A percentile compares a stretch with the other conserved stretches of the same genome.
phyloP scores from a whole-genome alignment of 2,888 invertebrate genomes.

The Tachystola acroxantha region DNA sequence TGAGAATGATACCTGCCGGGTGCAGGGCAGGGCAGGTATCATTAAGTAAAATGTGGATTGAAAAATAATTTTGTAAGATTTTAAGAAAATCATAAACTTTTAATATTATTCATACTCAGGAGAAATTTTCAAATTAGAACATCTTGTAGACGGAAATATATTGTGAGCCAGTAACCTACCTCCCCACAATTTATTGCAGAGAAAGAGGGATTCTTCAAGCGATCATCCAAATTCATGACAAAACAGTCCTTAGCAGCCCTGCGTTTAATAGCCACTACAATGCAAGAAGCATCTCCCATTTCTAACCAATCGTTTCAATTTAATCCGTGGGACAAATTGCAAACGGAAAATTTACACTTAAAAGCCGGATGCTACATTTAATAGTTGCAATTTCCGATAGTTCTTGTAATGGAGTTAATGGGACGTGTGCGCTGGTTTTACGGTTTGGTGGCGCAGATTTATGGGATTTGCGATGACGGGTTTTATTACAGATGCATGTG shows the following conservation, averaged over 20 bases:
- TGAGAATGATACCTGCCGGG: no score
- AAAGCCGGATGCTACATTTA: constrained; percentile 69
- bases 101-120: no score
- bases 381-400: constrained; percentile 70
- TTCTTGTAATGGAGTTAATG: constrained; percentile 52
- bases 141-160: no score
- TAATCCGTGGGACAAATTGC: constrained; percentile 57
- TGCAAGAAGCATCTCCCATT: constrained; percentile 22
- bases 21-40: no score
- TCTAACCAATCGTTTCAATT: constrained; percentile 8
- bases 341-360: constrained; percentile 75
- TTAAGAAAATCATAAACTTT: no score
- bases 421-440: constrained; percentile 43
- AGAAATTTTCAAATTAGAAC: no score
- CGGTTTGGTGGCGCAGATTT: constrained; percentile 35
- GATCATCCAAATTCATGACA: constrained; percentile 27
- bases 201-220: constrained; percentile 17
- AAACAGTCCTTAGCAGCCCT: constrained; percentile 11
- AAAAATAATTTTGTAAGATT: no score
- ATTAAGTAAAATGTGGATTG: no score
- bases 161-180: no score
- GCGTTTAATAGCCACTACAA: constrained; percentile 37
- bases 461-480: constrained; percentile 15
- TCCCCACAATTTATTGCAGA: no score
- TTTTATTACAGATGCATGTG: constrained; percentile 17